These are phyloP conservation scores for Carapus acus DNA, from an alignment of 2,797 vertebrate genomes.

Conservation along the genomic window DNA sequence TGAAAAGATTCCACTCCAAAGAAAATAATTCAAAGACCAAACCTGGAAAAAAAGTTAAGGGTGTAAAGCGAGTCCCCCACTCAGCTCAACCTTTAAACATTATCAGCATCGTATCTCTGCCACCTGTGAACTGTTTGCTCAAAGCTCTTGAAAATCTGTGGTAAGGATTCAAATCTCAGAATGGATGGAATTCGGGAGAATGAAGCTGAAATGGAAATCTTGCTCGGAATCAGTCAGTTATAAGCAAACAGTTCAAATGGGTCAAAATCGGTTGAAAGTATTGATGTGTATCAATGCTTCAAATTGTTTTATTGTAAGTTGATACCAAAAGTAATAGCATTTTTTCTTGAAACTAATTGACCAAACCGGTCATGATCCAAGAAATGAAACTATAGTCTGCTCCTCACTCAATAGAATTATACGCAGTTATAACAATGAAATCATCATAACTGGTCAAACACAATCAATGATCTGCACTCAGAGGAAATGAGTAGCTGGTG, in stretches of 20 bases:
- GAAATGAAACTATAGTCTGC: neutral
- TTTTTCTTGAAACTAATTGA: too few species aligned
- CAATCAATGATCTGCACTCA: conserved; percentile 20
- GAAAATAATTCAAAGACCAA: too few species aligned
- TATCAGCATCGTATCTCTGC: too few species aligned
- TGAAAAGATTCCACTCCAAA: too few species aligned
- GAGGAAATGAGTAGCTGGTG: conserved; percentile 54
- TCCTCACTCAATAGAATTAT: neutral
- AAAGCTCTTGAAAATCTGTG: neutral
- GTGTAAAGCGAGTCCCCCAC: neutral
- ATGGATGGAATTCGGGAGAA: neutral
- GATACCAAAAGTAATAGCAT: too few species aligned
- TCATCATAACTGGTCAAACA: neutral
- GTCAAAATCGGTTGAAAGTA: too few species aligned
- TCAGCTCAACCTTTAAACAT: neutral
- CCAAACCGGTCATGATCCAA: neutral
- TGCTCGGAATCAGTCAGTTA: too few species aligned
- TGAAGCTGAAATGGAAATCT: too few species aligned
- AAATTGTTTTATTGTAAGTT: too few species aligned
- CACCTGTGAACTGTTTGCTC: neutral
- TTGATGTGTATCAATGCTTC: too few species aligned
- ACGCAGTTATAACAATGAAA: neutral
- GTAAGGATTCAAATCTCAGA: neutral
- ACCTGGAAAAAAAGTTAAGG: neutral
- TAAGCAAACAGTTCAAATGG: neutral